Evolutionary conservation across 2,113 vertebrate genomes (phyloP).

Genomic region (Corythornis vintsioides): DNA sequence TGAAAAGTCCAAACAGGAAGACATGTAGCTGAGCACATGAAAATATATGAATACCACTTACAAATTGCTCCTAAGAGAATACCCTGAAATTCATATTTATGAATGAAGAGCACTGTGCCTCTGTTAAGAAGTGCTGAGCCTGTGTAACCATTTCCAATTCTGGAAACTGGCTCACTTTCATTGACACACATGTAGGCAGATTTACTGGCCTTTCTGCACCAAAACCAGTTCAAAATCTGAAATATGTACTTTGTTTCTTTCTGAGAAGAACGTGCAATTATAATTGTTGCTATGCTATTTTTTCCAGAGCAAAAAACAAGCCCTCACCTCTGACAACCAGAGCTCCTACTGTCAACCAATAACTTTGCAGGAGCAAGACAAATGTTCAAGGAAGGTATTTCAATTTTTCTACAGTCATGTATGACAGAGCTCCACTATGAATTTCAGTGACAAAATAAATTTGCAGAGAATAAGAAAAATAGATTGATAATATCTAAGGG

Average conservation of each 20-base stretch:
- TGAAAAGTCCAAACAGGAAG: background rate
- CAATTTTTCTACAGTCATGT: background rate
- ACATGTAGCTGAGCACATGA: background rate
- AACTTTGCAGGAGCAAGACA: conserved; percentile 1
- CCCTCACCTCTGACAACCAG: background rate
- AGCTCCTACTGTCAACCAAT: background rate
- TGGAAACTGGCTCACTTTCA: background rate
- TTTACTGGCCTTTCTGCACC: background rate
- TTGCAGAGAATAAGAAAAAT: background rate
- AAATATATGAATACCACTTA: background rate
- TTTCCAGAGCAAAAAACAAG: background rate
- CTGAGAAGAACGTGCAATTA: background rate
- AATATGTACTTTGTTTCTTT: background rate
- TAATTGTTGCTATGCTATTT: background rate
- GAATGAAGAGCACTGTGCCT: background rate
- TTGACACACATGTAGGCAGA: accelerated
- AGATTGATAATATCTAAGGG: background rate
- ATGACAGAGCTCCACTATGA: background rate
- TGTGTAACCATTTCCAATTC: background rate
- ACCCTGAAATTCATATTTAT: background rate
- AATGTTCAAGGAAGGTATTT: background rate
- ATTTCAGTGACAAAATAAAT: background rate
- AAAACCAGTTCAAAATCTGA: background rate
- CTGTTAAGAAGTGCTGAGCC: background rate
- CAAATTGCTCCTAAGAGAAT: background rate